These are phyloP conservation scores for Ochropleura plecta DNA, from an alignment of 2,888 invertebrate species.

Conservation along the genomic window DNA sequence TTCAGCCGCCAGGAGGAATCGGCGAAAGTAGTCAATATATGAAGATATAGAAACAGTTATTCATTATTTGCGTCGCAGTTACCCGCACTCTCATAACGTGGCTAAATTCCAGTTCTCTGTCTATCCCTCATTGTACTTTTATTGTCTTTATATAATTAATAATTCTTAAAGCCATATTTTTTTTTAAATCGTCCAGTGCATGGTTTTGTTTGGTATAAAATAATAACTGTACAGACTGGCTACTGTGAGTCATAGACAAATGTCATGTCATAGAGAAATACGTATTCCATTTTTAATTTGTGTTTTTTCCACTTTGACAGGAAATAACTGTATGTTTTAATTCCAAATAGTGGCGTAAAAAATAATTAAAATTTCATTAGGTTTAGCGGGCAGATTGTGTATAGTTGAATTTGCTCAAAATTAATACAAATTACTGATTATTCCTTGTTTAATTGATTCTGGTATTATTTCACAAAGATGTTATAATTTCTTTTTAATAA, in stretches of 20 bases:
- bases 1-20: conserved; percentile 39
- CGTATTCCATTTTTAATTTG: conserved; percentile 25
- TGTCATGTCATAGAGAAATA: not conserved
- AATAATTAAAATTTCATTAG: not conserved
- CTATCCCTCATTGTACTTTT: conserved; percentile 34
- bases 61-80: conserved; percentile 66
- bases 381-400: conserved; percentile 59
- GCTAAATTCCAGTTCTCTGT: conserved; percentile 22
- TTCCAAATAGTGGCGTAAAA: not conserved
- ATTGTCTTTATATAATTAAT: conserved; percentile 25
- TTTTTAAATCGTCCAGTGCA: too few species aligned
- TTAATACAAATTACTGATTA: conserved; percentile 47
- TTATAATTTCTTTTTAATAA: not conserved
- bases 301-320: not conserved
- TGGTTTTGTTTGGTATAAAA: not conserved
- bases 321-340: conserved; percentile 4
- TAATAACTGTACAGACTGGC: not conserved
- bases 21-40: conserved; percentile 62
- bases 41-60: conserved; percentile 56
- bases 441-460: conserved; percentile 45
- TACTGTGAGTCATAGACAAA: not conserved
- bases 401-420: conserved; percentile 67
- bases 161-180: not conserved
- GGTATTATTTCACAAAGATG: conserved; percentile 13
- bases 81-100: conserved; percentile 41